Conservation (phyloP, 2,888 invertebrate species). For the Drosophila mimica region DNA sequence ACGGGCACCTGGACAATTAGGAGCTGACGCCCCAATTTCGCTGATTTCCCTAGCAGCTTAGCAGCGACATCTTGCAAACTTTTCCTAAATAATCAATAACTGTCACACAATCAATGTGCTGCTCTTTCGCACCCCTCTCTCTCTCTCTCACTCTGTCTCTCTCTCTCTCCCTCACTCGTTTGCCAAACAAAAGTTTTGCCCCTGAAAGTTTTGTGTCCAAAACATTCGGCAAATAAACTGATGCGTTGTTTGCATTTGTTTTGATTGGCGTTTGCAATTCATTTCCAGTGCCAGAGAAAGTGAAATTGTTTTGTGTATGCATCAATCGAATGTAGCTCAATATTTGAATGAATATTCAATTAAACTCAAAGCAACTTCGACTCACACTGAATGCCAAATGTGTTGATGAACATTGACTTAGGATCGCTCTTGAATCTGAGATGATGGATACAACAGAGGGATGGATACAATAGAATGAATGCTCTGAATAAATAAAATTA, state of each 20-base stretch:
- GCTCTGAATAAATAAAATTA: background rate
- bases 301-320: conserved; percentile 41
- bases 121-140: background rate
- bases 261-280: conserved; percentile 64
- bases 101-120: conserved; percentile 56
- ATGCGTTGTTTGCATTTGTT: conserved; percentile 60
- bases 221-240: conserved; percentile 53
- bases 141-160: background rate
- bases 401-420: conserved; percentile 23
- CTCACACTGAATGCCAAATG: conserved; percentile 18
- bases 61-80: conserved; percentile 21
- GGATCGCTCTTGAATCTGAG: background rate
- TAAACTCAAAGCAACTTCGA: conserved; percentile 16
- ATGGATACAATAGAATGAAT: background rate
- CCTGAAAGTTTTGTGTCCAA: conserved; percentile 56
- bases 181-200: conserved; percentile 37
- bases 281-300: conserved; percentile 29
- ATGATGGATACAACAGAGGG: background rate
- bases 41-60: conserved; percentile 65
- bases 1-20: conserved; percentile 60
- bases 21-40: conserved; percentile 58
- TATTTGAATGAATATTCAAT: conserved; percentile 62
- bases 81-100: conserved; percentile 71
- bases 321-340: conserved; percentile 48
- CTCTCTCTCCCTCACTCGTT: background rate